These are phyloP conservation scores for Apteryx mantelli DNA, from an alignment of 2,113 vertebrate species.

Conservation along the genomic window DNA sequence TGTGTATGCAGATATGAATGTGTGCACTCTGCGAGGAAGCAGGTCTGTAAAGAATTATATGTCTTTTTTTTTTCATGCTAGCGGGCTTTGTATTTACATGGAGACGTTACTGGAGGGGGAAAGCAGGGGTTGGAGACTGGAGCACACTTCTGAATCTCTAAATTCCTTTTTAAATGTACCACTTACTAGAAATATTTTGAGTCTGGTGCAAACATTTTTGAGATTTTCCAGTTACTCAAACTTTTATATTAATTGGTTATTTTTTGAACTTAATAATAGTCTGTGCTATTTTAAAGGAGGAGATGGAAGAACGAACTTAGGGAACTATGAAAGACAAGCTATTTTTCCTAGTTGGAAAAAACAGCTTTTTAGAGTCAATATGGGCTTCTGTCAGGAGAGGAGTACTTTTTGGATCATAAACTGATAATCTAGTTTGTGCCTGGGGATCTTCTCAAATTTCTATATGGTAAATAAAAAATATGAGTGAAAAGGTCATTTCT, in stretches of 20 bases:
- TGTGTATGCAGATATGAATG: neutral
- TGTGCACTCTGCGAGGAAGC: neutral
- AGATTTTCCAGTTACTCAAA: constrained; percentile 65
- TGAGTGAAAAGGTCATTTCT: neutral
- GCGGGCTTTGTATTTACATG: constrained; percentile 43
- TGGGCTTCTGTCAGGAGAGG: neutral
- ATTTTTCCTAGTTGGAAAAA: neutral
- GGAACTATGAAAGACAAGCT: neutral
- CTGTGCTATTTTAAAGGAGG: neutral
- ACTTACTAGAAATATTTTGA: constrained; percentile 37
- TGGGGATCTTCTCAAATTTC: neutral
- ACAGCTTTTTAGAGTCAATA: constrained; percentile 9
- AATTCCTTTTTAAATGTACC: neutral
- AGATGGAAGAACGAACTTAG: neutral
- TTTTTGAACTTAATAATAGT: neutral
- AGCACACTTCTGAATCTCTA: neutral
- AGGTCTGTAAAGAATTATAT: constrained; percentile 26
- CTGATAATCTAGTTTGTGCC: constrained; percentile 30
- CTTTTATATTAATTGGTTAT: constrained; percentile 69
- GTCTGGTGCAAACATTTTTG: constrained; percentile 38
- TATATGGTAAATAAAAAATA: constrained; percentile 1
- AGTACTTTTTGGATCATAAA: constrained; percentile 36
- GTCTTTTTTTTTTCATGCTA: neutral
- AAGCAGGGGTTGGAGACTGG: neutral
- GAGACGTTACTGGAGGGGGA: neutral